Conservation (phyloP, 1,140 invertebrate species). For the Drosophila ananassae region DNA sequence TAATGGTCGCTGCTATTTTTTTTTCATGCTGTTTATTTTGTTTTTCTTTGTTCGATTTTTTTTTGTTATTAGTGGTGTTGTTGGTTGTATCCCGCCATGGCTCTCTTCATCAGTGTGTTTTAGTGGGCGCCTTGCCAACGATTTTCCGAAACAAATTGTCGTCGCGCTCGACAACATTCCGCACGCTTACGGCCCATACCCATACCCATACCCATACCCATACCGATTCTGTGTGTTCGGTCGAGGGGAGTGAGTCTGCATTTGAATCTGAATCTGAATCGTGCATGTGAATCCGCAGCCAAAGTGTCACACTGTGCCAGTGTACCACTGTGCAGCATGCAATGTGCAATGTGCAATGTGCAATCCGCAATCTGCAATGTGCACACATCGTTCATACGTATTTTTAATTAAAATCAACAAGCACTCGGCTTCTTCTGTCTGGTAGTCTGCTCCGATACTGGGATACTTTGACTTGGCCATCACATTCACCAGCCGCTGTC, state of each 20-base stretch:
- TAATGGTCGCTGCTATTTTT: slow-evolving; percentile 23
- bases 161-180: slow-evolving; percentile 84
- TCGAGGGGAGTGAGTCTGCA: slow-evolving; percentile 7
- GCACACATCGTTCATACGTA: slow-evolving; percentile 52
- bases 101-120: slow-evolving; percentile 71
- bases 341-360: slow-evolving; percentile 7
- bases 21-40: slow-evolving; percentile 41
- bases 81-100: slow-evolving; percentile 31
- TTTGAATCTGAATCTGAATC: slow-evolving; percentile 4
- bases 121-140: slow-evolving; percentile 82
- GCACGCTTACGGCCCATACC: slow-evolving; percentile 66
- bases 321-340: slow-evolving; percentile 49
- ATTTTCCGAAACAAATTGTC: slow-evolving; percentile 84
- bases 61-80: slow-evolving; percentile 12
- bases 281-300: slow-evolving; percentile 31
- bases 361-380: slow-evolving; percentile 23
- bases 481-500: slow-evolving; percentile 44
- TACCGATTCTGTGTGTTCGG: slow-evolving; percentile 21
- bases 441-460: slow-evolving; percentile 12
- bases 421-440: slow-evolving; percentile 6
- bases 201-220: slow-evolving; percentile 22
- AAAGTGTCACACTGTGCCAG: slow-evolving; percentile 65
- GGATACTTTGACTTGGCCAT: slow-evolving; percentile 68
- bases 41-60: slow-evolving; percentile 28
- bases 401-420: slow-evolving; percentile 74